phyloP scores from a whole-genome alignment of 92 coral and sea anemone species.

The Epizoanthus illoricatus region DNA sequence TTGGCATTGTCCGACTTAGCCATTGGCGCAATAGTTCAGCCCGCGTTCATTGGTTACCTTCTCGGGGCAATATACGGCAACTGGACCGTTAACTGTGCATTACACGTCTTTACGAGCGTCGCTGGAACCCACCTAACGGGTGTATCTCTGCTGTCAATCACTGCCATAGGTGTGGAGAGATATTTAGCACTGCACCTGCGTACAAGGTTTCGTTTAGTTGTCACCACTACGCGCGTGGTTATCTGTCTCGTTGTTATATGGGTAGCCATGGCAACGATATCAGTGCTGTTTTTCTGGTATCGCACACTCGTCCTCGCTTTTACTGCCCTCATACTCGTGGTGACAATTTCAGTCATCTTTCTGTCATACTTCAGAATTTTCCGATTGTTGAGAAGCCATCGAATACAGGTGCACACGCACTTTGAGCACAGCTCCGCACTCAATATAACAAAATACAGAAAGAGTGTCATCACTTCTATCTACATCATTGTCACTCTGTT shows the following conservation, averaged over 20 bases:
- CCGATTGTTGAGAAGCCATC: not conserved
- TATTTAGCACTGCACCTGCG: slow-evolving; percentile 35
- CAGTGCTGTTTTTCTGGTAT: slow-evolving; percentile 28
- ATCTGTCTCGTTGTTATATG: slow-evolving; percentile 24
- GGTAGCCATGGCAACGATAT: slow-evolving; percentile 19
- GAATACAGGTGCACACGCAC: not conserved
- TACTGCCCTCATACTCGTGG: slow-evolving; percentile 16
- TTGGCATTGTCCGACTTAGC: slow-evolving; percentile 32
- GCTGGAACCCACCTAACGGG: slow-evolving; percentile 28
- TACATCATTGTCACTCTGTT: slow-evolving; percentile 24
- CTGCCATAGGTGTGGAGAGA: slow-evolving; percentile 33
- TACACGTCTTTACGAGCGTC: slow-evolving; percentile 14
- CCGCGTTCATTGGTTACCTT: slow-evolving; percentile 35
- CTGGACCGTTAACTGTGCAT: slow-evolving; percentile 26
- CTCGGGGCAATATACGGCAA: slow-evolving; percentile 15
- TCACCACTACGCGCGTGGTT: slow-evolving; percentile 32
- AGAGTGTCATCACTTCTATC: slow-evolving; percentile 32
- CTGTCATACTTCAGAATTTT: slow-evolving; percentile 24
- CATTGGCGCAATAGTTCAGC: slow-evolving; percentile 22
- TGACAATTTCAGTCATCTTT: not conserved
- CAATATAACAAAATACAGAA: slow-evolving; percentile 10
- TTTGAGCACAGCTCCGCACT: slow-evolving; percentile 1
- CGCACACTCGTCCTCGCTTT: not conserved
- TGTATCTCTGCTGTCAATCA: slow-evolving; percentile 34
- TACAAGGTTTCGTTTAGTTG: slow-evolving; percentile 19